phyloP scores from a whole-genome alignment of 2,888 invertebrate species.

The Quadroppia sp. region DNA sequence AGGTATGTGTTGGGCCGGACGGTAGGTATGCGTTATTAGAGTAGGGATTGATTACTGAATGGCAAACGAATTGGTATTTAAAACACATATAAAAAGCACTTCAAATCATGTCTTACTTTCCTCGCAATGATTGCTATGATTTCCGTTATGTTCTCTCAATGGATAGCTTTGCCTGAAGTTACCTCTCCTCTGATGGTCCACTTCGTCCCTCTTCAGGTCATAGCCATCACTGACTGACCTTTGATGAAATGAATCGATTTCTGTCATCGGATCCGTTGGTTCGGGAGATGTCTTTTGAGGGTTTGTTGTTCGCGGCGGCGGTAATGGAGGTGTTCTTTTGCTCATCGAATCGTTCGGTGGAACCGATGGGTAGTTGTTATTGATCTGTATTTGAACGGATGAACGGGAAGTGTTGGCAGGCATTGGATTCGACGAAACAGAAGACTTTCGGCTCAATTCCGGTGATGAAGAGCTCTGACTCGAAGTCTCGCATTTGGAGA shows the following conservation, averaged over 20 bases:
- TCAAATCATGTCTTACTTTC: background rate
- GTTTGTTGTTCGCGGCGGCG: slow-evolving; percentile 3
- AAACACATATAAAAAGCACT: background rate
- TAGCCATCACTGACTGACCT: background rate
- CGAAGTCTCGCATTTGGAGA: slow-evolving; percentile 3
- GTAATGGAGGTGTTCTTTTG: slow-evolving; percentile 20
- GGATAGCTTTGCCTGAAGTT: slow-evolving; percentile 27
- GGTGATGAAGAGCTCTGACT: slow-evolving; percentile 35
- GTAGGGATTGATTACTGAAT: slow-evolving; percentile 2
- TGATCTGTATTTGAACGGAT: background rate
- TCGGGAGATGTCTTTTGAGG: background rate
- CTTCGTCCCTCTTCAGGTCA: background rate
- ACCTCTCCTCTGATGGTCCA: background rate
- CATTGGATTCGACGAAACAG: slow-evolving; percentile 1
- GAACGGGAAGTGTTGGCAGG: background rate
- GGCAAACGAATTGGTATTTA: background rate
- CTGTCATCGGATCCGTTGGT: background rate
- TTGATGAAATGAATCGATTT: background rate
- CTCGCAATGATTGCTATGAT: background rate
- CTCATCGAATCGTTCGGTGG: background rate
- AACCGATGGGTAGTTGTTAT: background rate
- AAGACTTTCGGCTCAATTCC: slow-evolving; percentile 18
- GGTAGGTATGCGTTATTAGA: background rate
- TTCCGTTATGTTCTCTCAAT: background rate
- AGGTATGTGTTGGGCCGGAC: too few species aligned